These are phyloP conservation scores for Ryuthela nishihirai DNA, from an alignment of 2,888 invertebrate genomes.

Conservation along the genomic window DNA sequence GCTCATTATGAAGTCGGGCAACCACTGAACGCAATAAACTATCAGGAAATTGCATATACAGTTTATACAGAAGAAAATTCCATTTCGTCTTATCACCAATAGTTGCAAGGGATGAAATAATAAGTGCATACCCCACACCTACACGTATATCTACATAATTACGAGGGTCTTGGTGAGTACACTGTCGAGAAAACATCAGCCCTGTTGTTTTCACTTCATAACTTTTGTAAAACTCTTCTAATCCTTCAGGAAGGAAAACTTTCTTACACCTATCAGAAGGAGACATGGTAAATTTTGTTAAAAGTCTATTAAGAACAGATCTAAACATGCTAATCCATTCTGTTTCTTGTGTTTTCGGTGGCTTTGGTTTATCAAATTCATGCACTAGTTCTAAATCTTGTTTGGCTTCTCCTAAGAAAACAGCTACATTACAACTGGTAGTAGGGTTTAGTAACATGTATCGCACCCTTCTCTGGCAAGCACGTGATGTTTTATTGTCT, in stretches of 20 bases:
- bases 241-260: conserved; percentile 12
- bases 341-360: conserved; percentile 35
- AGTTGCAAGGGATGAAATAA: conserved; percentile 44
- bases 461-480: conserved; percentile 62
- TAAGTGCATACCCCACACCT: conserved; percentile 58
- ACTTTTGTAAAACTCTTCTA: conserved; percentile 22
- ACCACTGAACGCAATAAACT: conserved; percentile 60
- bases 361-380: conserved; percentile 44
- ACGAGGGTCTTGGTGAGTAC: conserved; percentile 49
- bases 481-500: conserved; percentile 64
- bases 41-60: conserved; percentile 70
- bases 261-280: conserved; percentile 11
- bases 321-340: conserved; percentile 38
- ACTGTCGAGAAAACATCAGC: neutral
- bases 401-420: conserved; percentile 61
- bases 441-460: conserved; percentile 61
- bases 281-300: conserved; percentile 38
- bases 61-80: conserved; percentile 64
- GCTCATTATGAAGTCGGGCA: conserved; percentile 58
- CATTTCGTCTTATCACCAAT: conserved; percentile 59
- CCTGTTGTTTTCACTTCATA: conserved; percentile 7
- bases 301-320: conserved; percentile 35
- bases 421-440: conserved; percentile 59
- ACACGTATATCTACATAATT: conserved; percentile 56
- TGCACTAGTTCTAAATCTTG: conserved; percentile 57